Conservation (phyloP, 1,140 invertebrate species). For the Tetramorium alpestre region DNA sequence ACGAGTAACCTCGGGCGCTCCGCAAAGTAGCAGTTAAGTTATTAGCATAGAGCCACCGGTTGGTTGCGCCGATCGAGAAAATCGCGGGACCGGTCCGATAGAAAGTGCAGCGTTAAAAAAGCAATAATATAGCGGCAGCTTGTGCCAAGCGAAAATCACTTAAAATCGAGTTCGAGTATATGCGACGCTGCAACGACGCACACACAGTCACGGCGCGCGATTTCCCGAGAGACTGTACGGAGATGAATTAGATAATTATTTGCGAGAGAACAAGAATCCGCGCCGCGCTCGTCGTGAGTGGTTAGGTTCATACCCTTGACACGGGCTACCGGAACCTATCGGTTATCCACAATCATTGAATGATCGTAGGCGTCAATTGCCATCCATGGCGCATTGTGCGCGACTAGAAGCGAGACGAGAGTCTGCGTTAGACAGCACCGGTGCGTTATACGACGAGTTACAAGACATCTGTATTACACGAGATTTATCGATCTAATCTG, state of each 20-base stretch:
- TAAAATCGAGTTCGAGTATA: neutral
- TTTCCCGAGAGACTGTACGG: neutral
- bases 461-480: neutral
- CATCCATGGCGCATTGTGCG: neutral
- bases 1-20: constrained; percentile 38
- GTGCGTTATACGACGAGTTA: neutral
- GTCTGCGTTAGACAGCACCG: neutral
- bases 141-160: constrained; percentile 22
- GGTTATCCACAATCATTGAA: constrained; percentile 37
- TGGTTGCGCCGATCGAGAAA: constrained; percentile 49
- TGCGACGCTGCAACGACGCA: neutral
- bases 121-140: neutral
- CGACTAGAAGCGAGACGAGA: neutral
- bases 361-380: constrained; percentile 52
- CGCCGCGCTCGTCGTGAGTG: neutral
- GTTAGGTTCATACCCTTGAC: neutral
- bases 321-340: constrained; percentile 45
- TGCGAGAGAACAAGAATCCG: constrained; percentile 2
- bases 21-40: constrained; percentile 55
- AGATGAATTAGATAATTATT: constrained; percentile 46
- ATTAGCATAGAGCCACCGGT: constrained; percentile 61
- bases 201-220: neutral
- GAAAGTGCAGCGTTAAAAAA: constrained; percentile 50
- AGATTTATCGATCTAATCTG: constrained; percentile 7
- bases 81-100: constrained; percentile 44